A percentile compares a stretch with the other conserved stretches of the same genome.
Evolutionary conservation across 2,113 vertebrate genomes (phyloP).

Genomic region (Sturnus vulgaris): DNA sequence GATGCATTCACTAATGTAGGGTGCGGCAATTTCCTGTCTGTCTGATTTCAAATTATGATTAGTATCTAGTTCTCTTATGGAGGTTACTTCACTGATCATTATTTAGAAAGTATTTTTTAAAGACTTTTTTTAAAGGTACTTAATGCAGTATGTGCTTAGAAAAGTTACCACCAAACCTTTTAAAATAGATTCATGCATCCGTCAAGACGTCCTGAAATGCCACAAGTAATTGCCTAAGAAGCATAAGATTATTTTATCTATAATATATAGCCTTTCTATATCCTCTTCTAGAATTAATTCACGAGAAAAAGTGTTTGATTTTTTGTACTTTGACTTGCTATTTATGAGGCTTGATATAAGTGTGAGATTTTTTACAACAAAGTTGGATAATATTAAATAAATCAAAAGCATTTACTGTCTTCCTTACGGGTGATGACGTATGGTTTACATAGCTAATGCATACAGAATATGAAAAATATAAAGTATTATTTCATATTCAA

Average conservation of each 20-base stretch:
- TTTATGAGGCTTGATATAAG: neutral
- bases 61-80: neutral
- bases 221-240: neutral
- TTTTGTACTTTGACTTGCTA: neutral
- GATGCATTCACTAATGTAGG: conserved; percentile 33
- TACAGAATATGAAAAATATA: neutral
- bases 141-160: neutral
- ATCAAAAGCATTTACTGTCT: neutral
- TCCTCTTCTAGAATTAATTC: neutral
- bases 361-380: neutral
- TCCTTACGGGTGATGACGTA: neutral
- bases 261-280: neutral
- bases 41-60: conserved; percentile 27
- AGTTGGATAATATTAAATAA: neutral
- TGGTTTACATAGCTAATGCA: neutral
- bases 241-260: neutral
- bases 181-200: neutral
- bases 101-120: neutral
- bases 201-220: neutral
- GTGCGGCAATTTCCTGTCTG: conserved; percentile 56
- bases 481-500: neutral
- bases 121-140: neutral
- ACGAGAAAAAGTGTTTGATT: neutral
- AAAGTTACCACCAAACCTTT: neutral
- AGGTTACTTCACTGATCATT: neutral